These are phyloP conservation scores for Mastigias papua DNA, from an alignment of 30 jellyfish, hydroid and myxozoan genomes.

Conservation along the genomic window DNA sequence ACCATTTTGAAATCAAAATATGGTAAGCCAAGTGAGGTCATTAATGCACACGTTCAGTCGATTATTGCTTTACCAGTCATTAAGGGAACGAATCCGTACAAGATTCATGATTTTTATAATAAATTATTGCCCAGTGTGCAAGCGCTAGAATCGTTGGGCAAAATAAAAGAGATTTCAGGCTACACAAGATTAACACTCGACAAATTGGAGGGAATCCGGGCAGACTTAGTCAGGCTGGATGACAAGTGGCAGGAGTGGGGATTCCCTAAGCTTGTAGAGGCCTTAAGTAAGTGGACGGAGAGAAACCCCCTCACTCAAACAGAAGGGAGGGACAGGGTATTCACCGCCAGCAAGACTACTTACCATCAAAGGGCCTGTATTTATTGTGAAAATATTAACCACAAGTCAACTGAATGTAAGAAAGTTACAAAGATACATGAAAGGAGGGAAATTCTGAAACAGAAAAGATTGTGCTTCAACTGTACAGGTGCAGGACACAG, in stretches of 20 bases:
- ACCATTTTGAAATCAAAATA: constrained; percentile 43
- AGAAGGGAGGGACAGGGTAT: constrained; percentile 29
- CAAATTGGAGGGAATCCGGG: constrained; percentile 67
- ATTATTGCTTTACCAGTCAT: constrained; percentile 40
- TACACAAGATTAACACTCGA: constrained; percentile 60
- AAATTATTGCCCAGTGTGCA: constrained; percentile 57
- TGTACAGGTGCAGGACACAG: constrained; percentile 81
- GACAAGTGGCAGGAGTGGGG: constrained; percentile 68
- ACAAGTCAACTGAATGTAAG: constrained; percentile 22
- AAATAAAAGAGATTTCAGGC: constrained; percentile 55
- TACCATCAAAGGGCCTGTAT: constrained; percentile 27
- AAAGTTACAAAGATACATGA: constrained; percentile 27
- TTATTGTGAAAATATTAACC: constrained; percentile 29
- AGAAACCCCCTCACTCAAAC: constrained; percentile 51
- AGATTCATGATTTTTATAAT: constrained; percentile 32
- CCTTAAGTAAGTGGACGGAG: constrained; percentile 62
- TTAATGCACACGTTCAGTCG: constrained; percentile 48
- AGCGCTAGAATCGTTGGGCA: constrained; percentile 77
- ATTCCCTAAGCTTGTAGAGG: constrained; percentile 61
- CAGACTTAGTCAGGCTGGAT: constrained; percentile 67
- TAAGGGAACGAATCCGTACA: constrained; percentile 51
- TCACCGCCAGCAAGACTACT: neutral
- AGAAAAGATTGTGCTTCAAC: constrained; percentile 75
- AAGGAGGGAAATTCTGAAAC: constrained; percentile 47
- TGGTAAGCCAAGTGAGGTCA: constrained; percentile 64